Evolutionary conservation across 2,797 vertebrate species (phyloP).

Genomic region (Poeciliopsis infans): DNA sequence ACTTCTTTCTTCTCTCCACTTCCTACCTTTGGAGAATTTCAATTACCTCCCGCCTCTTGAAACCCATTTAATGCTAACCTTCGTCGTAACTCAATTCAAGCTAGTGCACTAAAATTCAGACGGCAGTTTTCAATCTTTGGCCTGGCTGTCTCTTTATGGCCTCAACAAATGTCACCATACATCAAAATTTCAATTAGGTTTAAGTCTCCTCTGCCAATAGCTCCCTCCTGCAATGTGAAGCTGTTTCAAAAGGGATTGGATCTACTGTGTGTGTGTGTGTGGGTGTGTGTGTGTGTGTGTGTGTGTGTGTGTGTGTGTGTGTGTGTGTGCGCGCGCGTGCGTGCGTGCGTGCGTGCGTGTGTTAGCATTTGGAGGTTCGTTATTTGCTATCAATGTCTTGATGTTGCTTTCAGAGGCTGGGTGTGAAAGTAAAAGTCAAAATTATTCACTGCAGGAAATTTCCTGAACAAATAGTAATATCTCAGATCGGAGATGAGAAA

Average conservation of each 20-base stretch:
- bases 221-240: conserved; percentile 28
- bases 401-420: background rate
- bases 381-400: background rate
- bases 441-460: conserved; percentile 24
- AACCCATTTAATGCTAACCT: conserved; percentile 33
- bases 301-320: conserved; percentile 18
- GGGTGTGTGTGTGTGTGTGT: background rate
- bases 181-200: conserved; percentile 59
- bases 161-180: conserved; percentile 48
- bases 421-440: conserved; percentile 11
- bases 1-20: background rate
- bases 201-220: conserved; percentile 41
- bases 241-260: conserved; percentile 10
- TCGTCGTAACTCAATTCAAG: conserved; percentile 37
- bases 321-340: background rate
- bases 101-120: conserved; percentile 45
- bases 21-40: conserved; percentile 10
- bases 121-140: conserved; percentile 32
- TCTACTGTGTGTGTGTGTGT: conserved; percentile 30
- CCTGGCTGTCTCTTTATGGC: background rate
- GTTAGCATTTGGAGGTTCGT: background rate
- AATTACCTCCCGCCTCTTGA: conserved; percentile 9
- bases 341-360: conserved; percentile 9
- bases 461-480: conserved; percentile 4
- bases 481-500: background rate